phyloP scores from a whole-genome alignment of 2,888 invertebrate genomes.

The Clanis bilineata region DNA sequence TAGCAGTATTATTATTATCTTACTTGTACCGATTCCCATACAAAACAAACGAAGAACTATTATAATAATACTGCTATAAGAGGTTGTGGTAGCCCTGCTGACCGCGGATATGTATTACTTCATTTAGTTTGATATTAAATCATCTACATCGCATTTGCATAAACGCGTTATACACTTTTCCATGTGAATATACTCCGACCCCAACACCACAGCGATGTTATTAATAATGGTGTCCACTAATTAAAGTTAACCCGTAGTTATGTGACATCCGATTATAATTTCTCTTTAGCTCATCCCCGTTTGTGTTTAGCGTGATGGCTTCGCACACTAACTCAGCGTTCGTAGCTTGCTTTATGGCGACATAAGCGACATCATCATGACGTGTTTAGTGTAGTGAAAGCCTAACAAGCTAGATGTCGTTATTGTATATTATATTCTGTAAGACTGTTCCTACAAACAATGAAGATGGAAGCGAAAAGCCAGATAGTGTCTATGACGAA shows the following conservation, averaged over 20 bases:
- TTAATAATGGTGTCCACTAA: constrained; percentile 53
- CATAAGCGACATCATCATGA: constrained; percentile 15
- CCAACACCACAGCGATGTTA: constrained; percentile 32
- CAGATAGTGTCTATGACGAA: too few species aligned
- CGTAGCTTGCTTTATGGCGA: constrained; percentile 36
- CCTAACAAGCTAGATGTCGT: background rate
- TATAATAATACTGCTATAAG: too few species aligned
- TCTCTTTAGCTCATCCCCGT: constrained; percentile 53
- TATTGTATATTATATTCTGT: background rate
- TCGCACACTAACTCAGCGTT: constrained; percentile 32
- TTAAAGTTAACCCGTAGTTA: constrained; percentile 66
- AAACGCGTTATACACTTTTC: background rate
- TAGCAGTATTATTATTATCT: too few species aligned
- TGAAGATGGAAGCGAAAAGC: too few species aligned
- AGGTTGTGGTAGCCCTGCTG: too few species aligned
- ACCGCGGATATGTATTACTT: too few species aligned
- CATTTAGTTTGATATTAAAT: too few species aligned
- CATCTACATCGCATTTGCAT: too few species aligned
- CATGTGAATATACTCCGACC: background rate
- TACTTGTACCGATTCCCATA: too few species aligned
- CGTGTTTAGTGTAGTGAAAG: constrained; percentile 5
- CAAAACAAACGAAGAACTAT: too few species aligned
- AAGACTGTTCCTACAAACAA: too few species aligned
- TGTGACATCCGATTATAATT: constrained; percentile 59
- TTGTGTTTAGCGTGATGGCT: constrained; percentile 34